phyloP scores from a whole-genome alignment of 2,113 vertebrate species.

The Globicephala melas region DNA sequence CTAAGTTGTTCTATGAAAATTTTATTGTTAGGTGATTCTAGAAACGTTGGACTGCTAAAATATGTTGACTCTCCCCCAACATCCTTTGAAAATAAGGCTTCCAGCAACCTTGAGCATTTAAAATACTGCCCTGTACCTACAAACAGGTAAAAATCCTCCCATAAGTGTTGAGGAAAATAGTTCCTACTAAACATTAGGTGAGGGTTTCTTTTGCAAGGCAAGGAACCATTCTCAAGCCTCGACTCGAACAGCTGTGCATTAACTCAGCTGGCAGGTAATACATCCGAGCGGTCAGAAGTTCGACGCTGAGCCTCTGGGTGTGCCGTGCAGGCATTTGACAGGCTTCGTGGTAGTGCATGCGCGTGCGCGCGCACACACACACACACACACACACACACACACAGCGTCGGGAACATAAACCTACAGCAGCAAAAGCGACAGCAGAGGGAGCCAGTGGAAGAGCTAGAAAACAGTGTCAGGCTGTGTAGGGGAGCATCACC shows the following conservation, averaged over 20 bases:
- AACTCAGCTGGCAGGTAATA: neutral
- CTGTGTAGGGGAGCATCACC: rapidly evolving
- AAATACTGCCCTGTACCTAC: neutral
- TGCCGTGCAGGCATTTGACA: neutral
- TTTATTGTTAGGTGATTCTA: neutral
- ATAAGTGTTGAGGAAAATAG: neutral
- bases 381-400: neutral
- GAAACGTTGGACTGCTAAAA: neutral
- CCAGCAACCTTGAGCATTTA: neutral
- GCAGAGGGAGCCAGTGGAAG: slow-evolving; percentile 54
- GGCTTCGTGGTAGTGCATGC: neutral
- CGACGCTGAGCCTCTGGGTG: neutral
- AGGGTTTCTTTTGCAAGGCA: neutral
- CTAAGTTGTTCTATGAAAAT: neutral
- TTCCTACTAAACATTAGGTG: neutral
- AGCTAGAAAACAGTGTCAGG: neutral
- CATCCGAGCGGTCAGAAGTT: neutral
- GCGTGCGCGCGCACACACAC: neutral
- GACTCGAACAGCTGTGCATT: neutral
- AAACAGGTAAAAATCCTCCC: neutral
- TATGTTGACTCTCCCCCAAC: neutral
- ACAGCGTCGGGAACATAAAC: neutral
- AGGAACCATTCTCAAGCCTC: neutral
- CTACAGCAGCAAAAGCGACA: neutral
- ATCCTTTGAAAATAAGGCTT: slow-evolving; percentile 1